phyloP scores from a whole-genome alignment of 2,888 invertebrate species.

The Pyrocoelia pectoralis region DNA sequence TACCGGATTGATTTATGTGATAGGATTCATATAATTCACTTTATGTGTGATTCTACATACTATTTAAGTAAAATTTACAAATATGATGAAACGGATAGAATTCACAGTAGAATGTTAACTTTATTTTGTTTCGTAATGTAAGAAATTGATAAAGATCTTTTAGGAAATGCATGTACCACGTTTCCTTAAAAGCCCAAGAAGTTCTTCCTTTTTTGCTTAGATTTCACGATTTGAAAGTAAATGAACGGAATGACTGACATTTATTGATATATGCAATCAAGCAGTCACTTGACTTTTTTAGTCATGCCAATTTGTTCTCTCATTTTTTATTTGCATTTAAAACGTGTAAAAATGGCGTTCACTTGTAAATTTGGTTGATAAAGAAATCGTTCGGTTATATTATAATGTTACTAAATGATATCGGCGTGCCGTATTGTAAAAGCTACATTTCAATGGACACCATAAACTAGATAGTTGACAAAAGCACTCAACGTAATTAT shows the following conservation, averaged over 20 bases:
- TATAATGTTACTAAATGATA: background rate
- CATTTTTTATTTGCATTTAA: background rate
- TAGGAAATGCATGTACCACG: constrained; percentile 8
- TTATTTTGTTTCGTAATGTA: constrained; percentile 1
- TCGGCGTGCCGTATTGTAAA: constrained; percentile 14
- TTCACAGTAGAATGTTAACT: background rate
- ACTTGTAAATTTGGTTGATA: background rate
- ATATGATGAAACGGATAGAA: constrained; percentile 24
- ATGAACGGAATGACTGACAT: constrained; percentile 39
- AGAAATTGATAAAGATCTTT: constrained; percentile 9
- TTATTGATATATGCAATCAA: constrained; percentile 26
- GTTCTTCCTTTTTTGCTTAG: constrained; percentile 29
- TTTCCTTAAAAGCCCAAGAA: constrained; percentile 8
- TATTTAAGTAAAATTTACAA: constrained; percentile 14
- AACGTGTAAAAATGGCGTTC: background rate
- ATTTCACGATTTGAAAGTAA: constrained; percentile 34
- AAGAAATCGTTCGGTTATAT: background rate
- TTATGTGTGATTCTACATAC: constrained; percentile 23
- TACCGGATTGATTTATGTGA: constrained; percentile 36
- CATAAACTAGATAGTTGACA: constrained; percentile 35
- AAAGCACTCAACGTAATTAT: constrained; percentile 48
- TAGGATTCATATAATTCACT: constrained; percentile 32
- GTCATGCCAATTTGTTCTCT: background rate
- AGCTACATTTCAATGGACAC: constrained; percentile 28
- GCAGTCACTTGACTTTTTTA: background rate